Conservation (phyloP, 1,140 invertebrate genomes). For the Atta texana region DNA sequence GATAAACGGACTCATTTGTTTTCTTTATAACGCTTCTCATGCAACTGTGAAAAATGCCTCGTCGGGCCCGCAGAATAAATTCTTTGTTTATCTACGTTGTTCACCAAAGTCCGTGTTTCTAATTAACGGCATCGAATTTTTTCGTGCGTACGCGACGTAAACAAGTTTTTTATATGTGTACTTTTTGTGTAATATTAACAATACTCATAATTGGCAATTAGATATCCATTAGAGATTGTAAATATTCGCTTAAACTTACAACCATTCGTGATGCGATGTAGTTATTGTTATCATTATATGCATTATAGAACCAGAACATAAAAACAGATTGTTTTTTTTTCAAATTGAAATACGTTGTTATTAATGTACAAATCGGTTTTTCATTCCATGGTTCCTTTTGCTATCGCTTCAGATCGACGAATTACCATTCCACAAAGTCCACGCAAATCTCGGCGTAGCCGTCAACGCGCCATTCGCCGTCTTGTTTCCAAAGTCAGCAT, state of each 20-base stretch:
- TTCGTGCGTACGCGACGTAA: background rate
- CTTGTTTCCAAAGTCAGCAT: constrained; percentile 36
- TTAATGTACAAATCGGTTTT: constrained; percentile 10
- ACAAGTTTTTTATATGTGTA: constrained; percentile 10
- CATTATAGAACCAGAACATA: background rate
- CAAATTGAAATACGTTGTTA: background rate
- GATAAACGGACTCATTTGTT: constrained; percentile 65
- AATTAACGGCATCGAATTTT: constrained; percentile 52
- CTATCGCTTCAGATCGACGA: background rate
- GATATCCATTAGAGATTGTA: constrained; percentile 4
- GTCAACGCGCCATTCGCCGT: constrained; percentile 28
- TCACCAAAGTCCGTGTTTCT: background rate
- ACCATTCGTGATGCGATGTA: background rate
- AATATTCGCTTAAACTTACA: background rate
- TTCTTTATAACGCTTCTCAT: constrained; percentile 19
- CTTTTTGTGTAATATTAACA: background rate
- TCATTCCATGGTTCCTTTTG: background rate
- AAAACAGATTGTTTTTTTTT: constrained; percentile 10
- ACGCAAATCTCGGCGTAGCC: constrained; percentile 52
- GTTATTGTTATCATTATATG: background rate
- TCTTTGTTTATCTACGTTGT: constrained; percentile 37
- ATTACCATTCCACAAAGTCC: constrained; percentile 33
- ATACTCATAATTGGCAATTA: constrained; percentile 9
- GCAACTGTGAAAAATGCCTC: constrained; percentile 54
- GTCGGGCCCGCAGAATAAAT: constrained; percentile 39